These are phyloP conservation scores for Tachystola acroxantha DNA, from an alignment of 2,888 invertebrate species.

Conservation along the genomic window DNA sequence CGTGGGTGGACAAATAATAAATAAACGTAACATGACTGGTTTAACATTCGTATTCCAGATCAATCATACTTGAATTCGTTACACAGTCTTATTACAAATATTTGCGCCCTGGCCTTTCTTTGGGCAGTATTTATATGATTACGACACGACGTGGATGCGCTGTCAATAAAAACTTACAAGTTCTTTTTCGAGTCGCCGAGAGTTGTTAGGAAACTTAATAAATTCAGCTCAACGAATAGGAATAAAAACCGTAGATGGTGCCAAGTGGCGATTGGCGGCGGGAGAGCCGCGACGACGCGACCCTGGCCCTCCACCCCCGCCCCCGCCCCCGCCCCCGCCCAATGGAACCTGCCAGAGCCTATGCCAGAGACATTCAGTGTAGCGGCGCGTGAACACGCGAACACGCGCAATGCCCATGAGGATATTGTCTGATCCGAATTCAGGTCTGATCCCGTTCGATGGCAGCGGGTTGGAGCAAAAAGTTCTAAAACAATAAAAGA, in stretches of 20 bases:
- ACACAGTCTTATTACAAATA: too few species aligned
- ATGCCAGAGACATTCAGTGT: constrained; percentile 24
- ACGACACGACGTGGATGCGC: too few species aligned
- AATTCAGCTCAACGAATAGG: constrained; percentile 20
- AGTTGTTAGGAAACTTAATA: constrained; percentile 20
- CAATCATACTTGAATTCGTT: too few species aligned
- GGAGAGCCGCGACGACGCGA: constrained; percentile 23
- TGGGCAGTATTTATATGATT: too few species aligned
- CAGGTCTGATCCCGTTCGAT: constrained; percentile 6
- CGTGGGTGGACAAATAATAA: too few species aligned
- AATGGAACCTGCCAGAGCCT: too few species aligned
- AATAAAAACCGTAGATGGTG: constrained; percentile 22
- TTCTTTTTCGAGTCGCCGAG: too few species aligned
- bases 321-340: constrained; percentile 11
- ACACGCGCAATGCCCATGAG: constrained; percentile 11
- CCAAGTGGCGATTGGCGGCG: constrained; percentile 30
- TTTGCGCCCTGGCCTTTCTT: too few species aligned
- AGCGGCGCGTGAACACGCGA: constrained; percentile 15
- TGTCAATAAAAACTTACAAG: too few species aligned
- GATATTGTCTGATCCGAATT: constrained; percentile 10
- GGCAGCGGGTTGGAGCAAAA: constrained; percentile 4
- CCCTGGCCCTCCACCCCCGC: constrained; percentile 18
- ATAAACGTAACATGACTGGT: too few species aligned
- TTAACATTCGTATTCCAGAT: too few species aligned
- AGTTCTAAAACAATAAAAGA: neutral